A percentile compares a stretch with the other conserved stretches of the same genome.
These are phyloP conservation scores for Lasioglossum leucozonium DNA, from an alignment of 2,888 invertebrate species.

Conservation along the genomic window DNA sequence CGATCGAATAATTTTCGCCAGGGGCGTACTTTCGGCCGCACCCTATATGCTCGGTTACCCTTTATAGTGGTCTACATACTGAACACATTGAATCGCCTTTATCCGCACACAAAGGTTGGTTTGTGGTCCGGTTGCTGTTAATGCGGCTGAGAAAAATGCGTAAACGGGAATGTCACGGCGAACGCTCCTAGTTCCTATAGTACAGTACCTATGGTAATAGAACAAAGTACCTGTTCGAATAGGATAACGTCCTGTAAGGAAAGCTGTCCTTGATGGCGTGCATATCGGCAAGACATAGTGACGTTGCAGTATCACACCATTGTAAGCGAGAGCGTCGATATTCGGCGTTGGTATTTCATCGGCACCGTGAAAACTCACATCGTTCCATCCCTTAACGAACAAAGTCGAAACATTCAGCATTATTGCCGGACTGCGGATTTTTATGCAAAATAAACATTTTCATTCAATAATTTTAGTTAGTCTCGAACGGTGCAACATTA, in stretches of 20 bases:
- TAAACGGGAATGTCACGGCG: background rate
- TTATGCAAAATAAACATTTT: background rate
- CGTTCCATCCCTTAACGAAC: slow-evolving; percentile 92
- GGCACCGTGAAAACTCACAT: slow-evolving; percentile 95
- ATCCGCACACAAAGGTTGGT: background rate
- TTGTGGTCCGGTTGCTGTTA: background rate
- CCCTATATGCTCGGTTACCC: background rate
- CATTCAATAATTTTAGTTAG: background rate
- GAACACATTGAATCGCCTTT: background rate
- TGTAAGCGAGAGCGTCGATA: slow-evolving; percentile 93
- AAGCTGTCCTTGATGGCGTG: slow-evolving; percentile 92
- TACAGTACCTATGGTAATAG: background rate
- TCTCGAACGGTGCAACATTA: background rate
- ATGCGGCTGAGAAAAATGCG: background rate
- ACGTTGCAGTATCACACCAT: slow-evolving; percentile 93
- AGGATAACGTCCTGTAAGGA: slow-evolving; percentile 94
- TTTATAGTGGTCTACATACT: background rate
- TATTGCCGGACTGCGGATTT: background rate
- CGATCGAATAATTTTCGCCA: background rate
- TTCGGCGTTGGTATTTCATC: slow-evolving; percentile 95
- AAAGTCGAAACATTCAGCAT: slow-evolving; percentile 22
- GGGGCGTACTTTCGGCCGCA: background rate
- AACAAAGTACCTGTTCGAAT: slow-evolving; percentile 86
- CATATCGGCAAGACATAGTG: slow-evolving; percentile 94
- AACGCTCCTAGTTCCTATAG: background rate